phyloP scores from a whole-genome alignment of 2,113 vertebrate genomes.

The Coryphaenoides rupestris region DNA sequence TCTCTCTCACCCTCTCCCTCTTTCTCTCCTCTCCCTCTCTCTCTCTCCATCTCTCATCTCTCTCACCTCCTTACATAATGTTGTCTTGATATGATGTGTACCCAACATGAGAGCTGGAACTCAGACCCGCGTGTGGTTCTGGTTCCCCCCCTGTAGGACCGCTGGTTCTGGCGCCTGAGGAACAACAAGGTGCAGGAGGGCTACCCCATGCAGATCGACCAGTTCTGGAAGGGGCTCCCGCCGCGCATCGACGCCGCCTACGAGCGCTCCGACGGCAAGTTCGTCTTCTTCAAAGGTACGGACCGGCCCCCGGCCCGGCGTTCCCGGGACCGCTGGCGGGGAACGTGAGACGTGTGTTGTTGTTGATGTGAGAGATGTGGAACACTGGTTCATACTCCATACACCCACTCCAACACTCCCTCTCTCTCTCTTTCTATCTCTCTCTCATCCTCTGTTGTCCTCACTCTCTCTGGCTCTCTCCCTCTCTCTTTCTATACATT shows the following conservation, averaged over 20 bases:
- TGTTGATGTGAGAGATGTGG: too few species aligned
- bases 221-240: slow-evolving; percentile 98
- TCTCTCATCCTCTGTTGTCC: not conserved
- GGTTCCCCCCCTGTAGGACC: slow-evolving; percentile 69
- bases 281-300: slow-evolving; percentile 97
- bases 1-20: not conserved
- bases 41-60: too few species aligned
- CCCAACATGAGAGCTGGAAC: too few species aligned
- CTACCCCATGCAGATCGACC: slow-evolving; percentile 96
- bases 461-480: not conserved
- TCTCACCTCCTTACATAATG: too few species aligned
- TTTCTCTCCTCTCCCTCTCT: too few species aligned
- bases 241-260: slow-evolving; percentile 93
- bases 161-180: slow-evolving; percentile 97
- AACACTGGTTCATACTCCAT: too few species aligned
- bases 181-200: slow-evolving; percentile 97
- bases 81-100: too few species aligned
- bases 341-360: too few species aligned
- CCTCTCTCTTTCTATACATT: too few species aligned
- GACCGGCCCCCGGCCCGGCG: not conserved
- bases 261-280: slow-evolving; percentile 92
- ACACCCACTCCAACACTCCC: too few species aligned
- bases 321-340: too few species aligned
- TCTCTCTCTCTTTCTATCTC: slow-evolving; percentile 1
- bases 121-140: not conserved